Base-by-base conservation (phyloP, 2,888 invertebrate species). In the Listrodromus nycthemerus region DNA sequence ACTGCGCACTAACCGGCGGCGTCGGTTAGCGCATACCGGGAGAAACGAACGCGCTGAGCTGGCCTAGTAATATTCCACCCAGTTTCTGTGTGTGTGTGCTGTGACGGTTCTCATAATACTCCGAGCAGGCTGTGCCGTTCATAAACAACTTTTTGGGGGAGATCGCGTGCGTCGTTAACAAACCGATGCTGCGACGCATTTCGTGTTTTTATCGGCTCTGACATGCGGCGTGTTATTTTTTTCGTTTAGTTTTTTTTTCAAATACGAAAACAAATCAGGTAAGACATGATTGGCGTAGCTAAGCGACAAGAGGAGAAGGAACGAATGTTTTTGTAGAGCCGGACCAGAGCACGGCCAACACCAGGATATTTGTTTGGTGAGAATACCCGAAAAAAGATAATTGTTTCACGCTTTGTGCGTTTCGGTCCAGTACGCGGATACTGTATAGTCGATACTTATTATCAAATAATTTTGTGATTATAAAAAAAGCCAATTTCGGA, bases 31-130 rank as follows among this genome's bases (percentile, higher is more conserved):
- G 27, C 63, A 65, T 33, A n/a, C 58, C 61, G 65, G 41, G 24
- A 55, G 67, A 69, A 69, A 80, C 61, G 45, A 63, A 63, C 48
- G 58, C 41, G 77, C 37, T 45, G 74, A 48, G 16, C 21, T 48
- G 50, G n/a, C 10, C 74, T 70, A 70, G 33, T 13, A 78, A 80
- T 61, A 63, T 83, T 67, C 41, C 80, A 77, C 83, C 77, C 77
- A 80, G 80, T 80, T 78, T 80, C 24, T 67, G 61, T 67, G 24
- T 19, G 19, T 61, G 71, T 33, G 37, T 37, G n/a, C n/a, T n/a
- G 37, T n/a, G 74, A 75, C 79, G 79, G 65, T 77, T 77, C 48
- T 63, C 10, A 24, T 74, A 41, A 55, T 24, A 50, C 58, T 19
- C n/a, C 76, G 58, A 37, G 61, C 16, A 19, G 10, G 30, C 27